Evolutionary conservation across 2,113 vertebrate genomes (phyloP), one percentile per base, ranked within the genome.

Genomic region (Mormyrus iriodes): DNA sequence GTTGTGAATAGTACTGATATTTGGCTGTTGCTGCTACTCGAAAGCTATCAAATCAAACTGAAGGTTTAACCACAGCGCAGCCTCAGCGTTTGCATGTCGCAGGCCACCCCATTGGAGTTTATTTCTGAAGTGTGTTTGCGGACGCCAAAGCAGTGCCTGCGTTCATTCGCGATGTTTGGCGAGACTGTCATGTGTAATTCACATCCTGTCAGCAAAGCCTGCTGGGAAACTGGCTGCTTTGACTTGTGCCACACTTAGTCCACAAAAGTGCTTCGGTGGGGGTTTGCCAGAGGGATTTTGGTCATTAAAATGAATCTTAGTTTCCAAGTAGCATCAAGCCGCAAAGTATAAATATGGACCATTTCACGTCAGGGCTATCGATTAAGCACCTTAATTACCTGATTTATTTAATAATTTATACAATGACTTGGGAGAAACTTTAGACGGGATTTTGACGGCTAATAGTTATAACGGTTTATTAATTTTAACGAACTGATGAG

Each of bases 281-380:
- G 44, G 9, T 31, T 85, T 85, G 83, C 83, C 83, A n/a, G n/a
- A 31, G 44, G n/a, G 83, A 49, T 51, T 85, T 85, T 85, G 83
- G 24, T 46, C 21, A 51, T 51, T 85, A 51, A 49, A 85, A 51
- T 85, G 44, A 85, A 85, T 85, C 51, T 17, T 79, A 35, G 13
- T 79, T 79, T 39, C 31, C 13, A 42, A 42, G 35, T 85, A 49
- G 13, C 19, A 84, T 84, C 44, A 85, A 85, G 48, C 82, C 49
- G 42, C n/a, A 8, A 24, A 49, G 4, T 51, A 46, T 85, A 85
- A 85, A 85, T 85, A 49, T 85, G 51, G 83, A 51, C 48, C 48
- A 19, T 27, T 85, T 85, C 44, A 51, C n/a, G 2, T 85, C 83
- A 49, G 46, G 31, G 42, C 83, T 27, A 51, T 85, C 27, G 83